Base-by-base conservation (phyloP, 2,888 invertebrate genomes). In the Drosophila macrospina region DNA sequence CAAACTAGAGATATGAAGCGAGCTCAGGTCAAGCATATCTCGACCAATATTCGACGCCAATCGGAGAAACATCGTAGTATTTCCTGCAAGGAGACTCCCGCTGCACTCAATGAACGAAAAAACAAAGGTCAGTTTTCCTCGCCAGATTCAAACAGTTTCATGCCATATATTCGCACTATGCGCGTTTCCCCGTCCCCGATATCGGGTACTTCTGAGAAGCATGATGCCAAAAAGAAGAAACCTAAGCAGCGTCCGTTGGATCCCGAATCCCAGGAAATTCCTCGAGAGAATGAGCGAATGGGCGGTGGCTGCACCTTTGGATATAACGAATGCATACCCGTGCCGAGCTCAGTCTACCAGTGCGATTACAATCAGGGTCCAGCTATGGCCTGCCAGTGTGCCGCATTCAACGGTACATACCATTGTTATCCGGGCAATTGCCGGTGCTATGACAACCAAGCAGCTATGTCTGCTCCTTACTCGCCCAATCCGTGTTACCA, bases 291-390 rank as follows among this genome's bases (percentile, higher is more conserved):
- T n/a, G 1, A 5, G 0, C 74, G 74, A 0, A 32, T 54, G 11
- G 11, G 24, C 8, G 78, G 74, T 2, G 76, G 78, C 8, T 52
- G 47, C 7, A 36, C 11, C 16, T 47, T 13, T 6, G 54, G 39
- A 10, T 28, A 11, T 6, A 47, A 44, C 37, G 4, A 20, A 2
- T 0, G 3, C 4, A 11, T n/a, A 15, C 1, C 10, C 0, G 0
- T 20, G 2, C 7, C 42, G 1, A 4, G 5, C 28, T 39, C 68
- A 1, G 34, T 52, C 10, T 70, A 77, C 15, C 62, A 74, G 11
- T 13, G 5, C 5, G 60, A 74, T 16, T 77, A 37, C 20, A 3
- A 7, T 24, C 55, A 5, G 44, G 6, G 0, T 20, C 30, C 13
- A 6, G 7, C 2, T 8, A 7, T 6, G 15, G 0, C 11, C 6